Evolutionary conservation across 1,140 invertebrate genomes (phyloP).

Genomic region (Rhagoletis zephyria): DNA sequence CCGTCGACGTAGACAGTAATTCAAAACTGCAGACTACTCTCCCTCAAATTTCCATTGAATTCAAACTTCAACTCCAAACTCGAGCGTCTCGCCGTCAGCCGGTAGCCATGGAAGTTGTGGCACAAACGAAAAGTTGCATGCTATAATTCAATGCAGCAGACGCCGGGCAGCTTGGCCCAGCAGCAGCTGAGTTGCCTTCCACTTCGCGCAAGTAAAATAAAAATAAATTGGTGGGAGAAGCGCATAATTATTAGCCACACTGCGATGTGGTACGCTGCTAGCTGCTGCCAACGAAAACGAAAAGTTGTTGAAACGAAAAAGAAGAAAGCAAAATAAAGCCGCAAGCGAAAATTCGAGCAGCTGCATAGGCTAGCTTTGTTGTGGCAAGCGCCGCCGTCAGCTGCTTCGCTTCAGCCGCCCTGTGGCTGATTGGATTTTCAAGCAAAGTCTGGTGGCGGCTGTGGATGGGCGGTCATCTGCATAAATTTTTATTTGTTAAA

Average conservation of each 20-base stretch:
- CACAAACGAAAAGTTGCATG: conserved; percentile 42
- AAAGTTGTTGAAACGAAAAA: not conserved
- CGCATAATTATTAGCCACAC: conserved; percentile 33
- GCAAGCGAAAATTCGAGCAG: not conserved
- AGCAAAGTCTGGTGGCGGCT: not conserved
- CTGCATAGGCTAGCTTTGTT: not conserved
- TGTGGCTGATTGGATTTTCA: not conserved
- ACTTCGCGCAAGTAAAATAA: not conserved
- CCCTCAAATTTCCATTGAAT: conserved; percentile 2
- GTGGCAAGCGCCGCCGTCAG: not conserved
- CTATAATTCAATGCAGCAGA: conserved; percentile 32
- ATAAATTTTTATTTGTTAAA: not conserved
- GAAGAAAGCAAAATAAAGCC: conserved; percentile 29
- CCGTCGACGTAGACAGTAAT: not conserved
- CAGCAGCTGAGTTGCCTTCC: not conserved
- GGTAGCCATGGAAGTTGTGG: not conserved
- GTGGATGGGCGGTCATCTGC: not conserved
- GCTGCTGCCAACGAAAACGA: conserved; percentile 19
- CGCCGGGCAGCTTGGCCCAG: not conserved
- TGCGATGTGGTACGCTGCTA: not conserved
- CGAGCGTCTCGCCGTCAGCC: not conserved
- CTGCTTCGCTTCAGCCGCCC: not conserved
- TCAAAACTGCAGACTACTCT: not conserved
- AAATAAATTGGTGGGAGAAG: not conserved
- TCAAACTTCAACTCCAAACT: conserved; percentile 17